Base-by-base conservation (phyloP, 2,888 invertebrate genomes). In the Deilephila porcellus region DNA sequence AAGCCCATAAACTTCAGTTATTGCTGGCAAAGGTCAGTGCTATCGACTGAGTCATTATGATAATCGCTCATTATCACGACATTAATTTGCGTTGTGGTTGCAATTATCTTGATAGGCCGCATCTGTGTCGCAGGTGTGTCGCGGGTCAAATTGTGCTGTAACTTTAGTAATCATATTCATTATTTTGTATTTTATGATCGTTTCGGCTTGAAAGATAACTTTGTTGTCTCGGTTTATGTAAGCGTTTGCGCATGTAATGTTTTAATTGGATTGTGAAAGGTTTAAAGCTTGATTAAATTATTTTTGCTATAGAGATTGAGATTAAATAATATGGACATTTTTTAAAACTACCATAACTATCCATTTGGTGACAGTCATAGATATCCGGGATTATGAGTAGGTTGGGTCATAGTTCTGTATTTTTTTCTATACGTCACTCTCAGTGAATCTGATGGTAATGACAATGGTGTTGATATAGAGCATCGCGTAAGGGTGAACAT, bases 81-180 rank as follows among this genome's bases (percentile, higher is more conserved):
- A 64, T 59, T 34, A 37, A 34, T 20, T 37, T 64, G 17, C 11
- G 37, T 56, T 19, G 53, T 29, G 72, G 73, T 74, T 77, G 79
- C 74, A 75, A 85, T 86, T 86, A 86, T 76, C 79, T 80, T 74
- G 79, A 72, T 78, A 78, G 85, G 85, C 85, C 77, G 73, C 79
- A 86, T 81, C 83, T 78, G 82, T 86, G 86, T 81, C 82, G 81
- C 80, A 75, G 81, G 79, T 81, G 74, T 53, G 52, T 20, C 29
- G n/a, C 11, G 29, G 52, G 72, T 64, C 25, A 64, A 32, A 29
- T 72, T 52, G 32, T 20, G 53, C 70, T 70, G 34, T 70, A 45
- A 45, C 8, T 20, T 6, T 25, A 25, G 32, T 32, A 70, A 25
- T n/a, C n/a, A 59, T 60, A 34, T 17, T 59, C n/a, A 56, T 56